Evolutionary conservation across 1,140 invertebrate species (phyloP), one percentile per base, ranked within the genome.

Genomic region (Euwallacea fornicatus): DNA sequence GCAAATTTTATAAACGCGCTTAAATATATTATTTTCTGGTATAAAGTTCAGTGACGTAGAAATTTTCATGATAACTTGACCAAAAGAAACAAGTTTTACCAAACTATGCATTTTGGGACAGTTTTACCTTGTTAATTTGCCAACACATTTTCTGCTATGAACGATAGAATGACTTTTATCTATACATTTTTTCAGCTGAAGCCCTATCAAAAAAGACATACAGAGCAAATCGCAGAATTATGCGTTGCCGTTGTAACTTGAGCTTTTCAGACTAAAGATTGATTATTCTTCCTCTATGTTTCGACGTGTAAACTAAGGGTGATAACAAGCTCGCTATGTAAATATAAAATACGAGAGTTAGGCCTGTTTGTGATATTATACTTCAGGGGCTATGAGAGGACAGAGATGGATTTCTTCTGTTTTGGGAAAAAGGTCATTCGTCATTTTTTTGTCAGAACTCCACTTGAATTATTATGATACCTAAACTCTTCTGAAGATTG

Each of bases 301-400:
- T 69, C 42, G 60, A 55, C 67, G 42, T 69, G 59, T 69, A 62
- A n/a, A 42, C 50, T 60, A 50, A 47, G 67, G 67, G 67, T 69
- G 67, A 69, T 69, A 69, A 69, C 67, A 69, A 69, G 67, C 67
- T 69, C 44, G 43, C 59, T 69, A 69, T 69, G 67, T 69, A 69
- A 69, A 69, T 62, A 63, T 69, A 69, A 41, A 69, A 69, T 46
- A 53, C 55, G 21, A 69, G 47, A 60, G 53, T 55, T 66, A 66
- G 64, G 50, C 64, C 64, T 66, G 43, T 54, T 62, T 62, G 61
- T 62, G 67, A 63, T 59, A 69, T 69, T 69, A 69, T 63, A 62
- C 67, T 13, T 64, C 33, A 33, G 67, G 67, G 67, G 46, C 8
- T n/a, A 13, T 68, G 55, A 47, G 10, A 60, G 59, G 62, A 50